Conservation (phyloP, 2,888 invertebrate genomes). For the Papilio demoleus region DNA sequence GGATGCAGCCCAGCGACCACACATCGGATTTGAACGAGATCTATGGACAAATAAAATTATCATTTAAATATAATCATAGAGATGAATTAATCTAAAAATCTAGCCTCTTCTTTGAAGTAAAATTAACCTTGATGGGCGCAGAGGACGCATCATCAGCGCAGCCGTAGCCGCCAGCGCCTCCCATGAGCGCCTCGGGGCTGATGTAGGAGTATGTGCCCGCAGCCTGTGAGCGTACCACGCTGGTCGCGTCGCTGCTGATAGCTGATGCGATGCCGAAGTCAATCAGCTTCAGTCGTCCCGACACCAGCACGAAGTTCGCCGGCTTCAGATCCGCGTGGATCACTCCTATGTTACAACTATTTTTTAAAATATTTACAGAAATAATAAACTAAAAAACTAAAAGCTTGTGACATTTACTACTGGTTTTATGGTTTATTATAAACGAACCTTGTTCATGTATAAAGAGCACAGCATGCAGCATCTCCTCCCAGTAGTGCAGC, state of each 20-base stretch:
- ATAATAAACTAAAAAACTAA: neutral
- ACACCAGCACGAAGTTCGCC: conserved; percentile 95
- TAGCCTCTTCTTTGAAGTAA: neutral
- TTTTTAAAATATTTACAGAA: neutral
- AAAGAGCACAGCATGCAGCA: conserved; percentile 94
- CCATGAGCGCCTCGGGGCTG: conserved; percentile 95
- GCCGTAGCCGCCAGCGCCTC: conserved; percentile 80
- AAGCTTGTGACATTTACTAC: neutral
- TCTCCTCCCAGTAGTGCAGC: conserved; percentile 96
- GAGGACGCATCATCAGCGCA: conserved; percentile 55
- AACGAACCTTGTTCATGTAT: conserved; percentile 92
- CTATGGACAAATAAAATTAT: conserved; percentile 75
- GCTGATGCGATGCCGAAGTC: conserved; percentile 98
- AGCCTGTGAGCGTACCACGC: conserved; percentile 91
- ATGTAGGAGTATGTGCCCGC: conserved; percentile 98
- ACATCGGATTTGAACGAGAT: conserved; percentile 96
- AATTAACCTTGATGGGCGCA: conserved; percentile 69
- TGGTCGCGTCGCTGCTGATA: conserved; percentile 94
- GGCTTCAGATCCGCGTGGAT: conserved; percentile 99
- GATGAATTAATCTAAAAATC: neutral
- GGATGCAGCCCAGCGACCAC: conserved; percentile 98
- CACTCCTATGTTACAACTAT: conserved; percentile 84
- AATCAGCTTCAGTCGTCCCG: conserved; percentile 94
- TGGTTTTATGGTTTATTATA: neutral
- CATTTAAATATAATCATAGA: neutral